A percentile compares a stretch with the other conserved stretches of the same genome.
Conservation (phyloP, 2,888 invertebrate genomes). For the Artemia sinica region DNA sequence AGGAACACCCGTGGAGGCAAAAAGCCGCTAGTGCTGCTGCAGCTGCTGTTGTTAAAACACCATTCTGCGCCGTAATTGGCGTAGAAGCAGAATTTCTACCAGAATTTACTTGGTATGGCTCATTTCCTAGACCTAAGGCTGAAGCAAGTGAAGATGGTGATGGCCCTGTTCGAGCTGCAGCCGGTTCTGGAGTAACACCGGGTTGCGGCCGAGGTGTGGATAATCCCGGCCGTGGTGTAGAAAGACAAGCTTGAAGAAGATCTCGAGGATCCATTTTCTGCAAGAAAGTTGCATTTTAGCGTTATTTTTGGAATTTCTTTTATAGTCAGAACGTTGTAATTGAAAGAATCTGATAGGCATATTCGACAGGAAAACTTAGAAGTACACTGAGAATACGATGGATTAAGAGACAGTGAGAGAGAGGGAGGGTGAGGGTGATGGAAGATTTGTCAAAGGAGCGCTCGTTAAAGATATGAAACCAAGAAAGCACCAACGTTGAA, state of each 20-base stretch:
- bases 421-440: no score
- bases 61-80: neutral
- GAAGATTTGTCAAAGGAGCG: no score
- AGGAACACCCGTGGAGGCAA: conserved; percentile 9
- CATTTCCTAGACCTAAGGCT: neutral
- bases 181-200: conserved; percentile 1
- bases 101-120: neutral
- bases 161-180: neutral
- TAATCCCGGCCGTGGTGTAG: conserved; percentile 10
- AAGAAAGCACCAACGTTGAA: no score
- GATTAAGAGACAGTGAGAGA: no score
- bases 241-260: conserved; percentile 10
- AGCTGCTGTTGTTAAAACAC: neutral
- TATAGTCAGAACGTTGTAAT: no score
- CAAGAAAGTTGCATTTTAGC: neutral
- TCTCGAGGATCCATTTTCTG: conserved; percentile 11
- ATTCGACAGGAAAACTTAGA: no score
- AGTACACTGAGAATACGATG: no score
- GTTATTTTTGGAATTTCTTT: no score
- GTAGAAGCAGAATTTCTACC: conserved; percentile 4
- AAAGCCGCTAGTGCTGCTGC: conserved; percentile 4
- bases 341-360: no score
- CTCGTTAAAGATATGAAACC: no score
- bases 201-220: conserved; percentile 10
- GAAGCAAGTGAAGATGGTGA: neutral